A percentile compares a stretch with the other conserved stretches of the same genome.
Evolutionary conservation across 2,113 vertebrate species (phyloP).

Genomic region (Chascanopsetta lugubris): DNA sequence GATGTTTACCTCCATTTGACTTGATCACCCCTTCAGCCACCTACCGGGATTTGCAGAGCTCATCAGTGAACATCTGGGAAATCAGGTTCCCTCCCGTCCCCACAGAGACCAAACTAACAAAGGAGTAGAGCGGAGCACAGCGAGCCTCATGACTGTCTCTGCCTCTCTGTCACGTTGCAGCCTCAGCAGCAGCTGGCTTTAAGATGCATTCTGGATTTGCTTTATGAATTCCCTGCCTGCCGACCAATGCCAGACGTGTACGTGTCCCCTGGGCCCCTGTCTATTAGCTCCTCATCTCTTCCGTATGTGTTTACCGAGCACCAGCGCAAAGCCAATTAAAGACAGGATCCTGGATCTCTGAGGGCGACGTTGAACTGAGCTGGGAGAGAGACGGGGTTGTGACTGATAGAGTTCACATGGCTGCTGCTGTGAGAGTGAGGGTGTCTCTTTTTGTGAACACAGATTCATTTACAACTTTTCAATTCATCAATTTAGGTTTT

Average conservation of each 20-base stretch:
- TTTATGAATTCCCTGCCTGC: slow-evolving; percentile 67
- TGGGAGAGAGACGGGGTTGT: not conserved
- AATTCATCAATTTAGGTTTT: not conserved
- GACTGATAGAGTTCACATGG: not conserved
- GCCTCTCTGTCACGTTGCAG: slow-evolving; percentile 47
- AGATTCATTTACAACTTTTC: not conserved
- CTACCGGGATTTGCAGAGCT: slow-evolving; percentile 42
- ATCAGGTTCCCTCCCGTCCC: slow-evolving; percentile 42
- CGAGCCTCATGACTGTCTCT: slow-evolving; percentile 36
- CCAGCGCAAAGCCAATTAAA: slow-evolving; percentile 51
- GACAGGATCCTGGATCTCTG: slow-evolving; percentile 39
- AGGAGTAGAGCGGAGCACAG: slow-evolving; percentile 2
- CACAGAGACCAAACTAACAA: slow-evolving; percentile 32
- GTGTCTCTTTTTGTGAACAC: not conserved
- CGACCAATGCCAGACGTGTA: slow-evolving; percentile 65
- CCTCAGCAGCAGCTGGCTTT: slow-evolving; percentile 67
- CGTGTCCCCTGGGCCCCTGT: slow-evolving; percentile 47
- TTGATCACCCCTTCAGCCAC: slow-evolving; percentile 50
- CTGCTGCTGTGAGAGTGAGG: not conserved
- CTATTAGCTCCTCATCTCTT: slow-evolving; percentile 39
- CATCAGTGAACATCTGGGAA: slow-evolving; percentile 51
- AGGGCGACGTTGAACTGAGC: slow-evolving; percentile 30
- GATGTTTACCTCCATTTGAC: slow-evolving; percentile 40
- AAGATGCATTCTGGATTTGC: slow-evolving; percentile 59
- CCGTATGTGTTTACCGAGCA: slow-evolving; percentile 52